phyloP scores from a whole-genome alignment of 2,888 invertebrate species.

The Proisotoma minuta region DNA sequence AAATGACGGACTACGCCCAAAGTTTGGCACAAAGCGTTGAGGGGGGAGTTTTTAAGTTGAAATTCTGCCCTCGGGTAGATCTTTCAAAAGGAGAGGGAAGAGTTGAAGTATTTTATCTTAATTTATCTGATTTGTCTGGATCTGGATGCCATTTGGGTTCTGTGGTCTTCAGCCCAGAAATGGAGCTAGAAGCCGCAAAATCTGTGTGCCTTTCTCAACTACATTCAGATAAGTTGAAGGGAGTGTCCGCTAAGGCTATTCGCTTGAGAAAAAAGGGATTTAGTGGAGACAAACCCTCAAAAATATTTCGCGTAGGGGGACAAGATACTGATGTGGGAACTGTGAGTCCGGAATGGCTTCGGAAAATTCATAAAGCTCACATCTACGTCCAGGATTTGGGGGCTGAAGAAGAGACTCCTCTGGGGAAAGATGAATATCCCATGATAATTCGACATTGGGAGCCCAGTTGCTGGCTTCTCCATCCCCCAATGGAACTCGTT shows the following conservation, averaged over 20 bases:
- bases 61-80: constrained; percentile 28
- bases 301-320: constrained; percentile 23
- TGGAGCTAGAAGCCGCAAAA: constrained; percentile 25
- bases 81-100: too few relatives aligned
- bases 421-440: constrained; percentile 20
- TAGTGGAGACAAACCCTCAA: constrained; percentile 23
- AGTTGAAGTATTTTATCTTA: constrained; percentile 28
- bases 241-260: background rate
- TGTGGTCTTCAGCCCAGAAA: constrained; percentile 24
- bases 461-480: constrained; percentile 24
- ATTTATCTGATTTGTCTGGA: constrained; percentile 9
- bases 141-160: constrained; percentile 17
- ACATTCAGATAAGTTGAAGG: background rate
- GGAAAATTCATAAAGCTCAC: constrained; percentile 18
- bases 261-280: background rate
- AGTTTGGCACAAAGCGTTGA: constrained; percentile 8
- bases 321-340: constrained; percentile 25
- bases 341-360: background rate
- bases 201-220: background rate
- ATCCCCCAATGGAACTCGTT: constrained; percentile 25
- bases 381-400: constrained; percentile 28
- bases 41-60: too few relatives aligned
- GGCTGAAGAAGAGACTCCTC: background rate
- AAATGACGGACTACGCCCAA: background rate
- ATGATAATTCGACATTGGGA: constrained; percentile 34